Evolutionary conservation across 2,888 invertebrate genomes (phyloP), one percentile per base, ranked within the genome.

Genomic region (Mythimna impura): DNA sequence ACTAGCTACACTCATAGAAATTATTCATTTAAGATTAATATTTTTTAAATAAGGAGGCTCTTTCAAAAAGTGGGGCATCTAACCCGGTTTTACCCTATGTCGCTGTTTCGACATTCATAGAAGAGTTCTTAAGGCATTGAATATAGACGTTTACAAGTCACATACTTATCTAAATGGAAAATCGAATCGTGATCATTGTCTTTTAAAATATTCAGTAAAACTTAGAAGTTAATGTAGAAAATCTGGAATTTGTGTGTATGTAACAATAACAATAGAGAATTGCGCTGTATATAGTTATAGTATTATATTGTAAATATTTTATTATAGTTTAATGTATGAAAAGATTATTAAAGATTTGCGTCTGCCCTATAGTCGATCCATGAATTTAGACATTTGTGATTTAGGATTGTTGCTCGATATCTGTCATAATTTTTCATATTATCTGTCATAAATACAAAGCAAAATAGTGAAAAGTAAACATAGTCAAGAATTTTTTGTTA

Each of bases 231-330:
- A 64, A 20, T 60, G 34, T 62, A 76, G 50, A 10, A 54, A 54
- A 68, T 36, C 20, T 43, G 67, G 67, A 76, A 76, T 68, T 66
- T 60, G 47, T 47, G 47, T 66, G 36, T 66, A 66, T 12, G 22
- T 52, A 63, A 60, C 17, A 54, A 66, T 66, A 58, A 63, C 30
- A 17, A 65, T 73, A 78, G 50, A 61, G 34, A 73, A 78, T 55
- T 80, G 34, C n/a, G 20, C 30, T 80, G 80, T 80, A 80, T 60
- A 80, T 80, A 79, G 12, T 43, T 47, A 30, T 30, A 30, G 3
- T 30, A 25, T 30, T 47, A 54, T 71, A 76, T 68, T 79, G 71
- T 79, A 80, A n/a, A 78, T 77, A 77, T 10, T 64, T 47, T 40
- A 78, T 20, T 22, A 34, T 52, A 36, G 36, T 66, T 22, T 14